Percentiles rank a stretch among this genome's conserved stretches.
Conservation (phyloP, 2,888 invertebrate species). For the Philereme vetulata region DNA sequence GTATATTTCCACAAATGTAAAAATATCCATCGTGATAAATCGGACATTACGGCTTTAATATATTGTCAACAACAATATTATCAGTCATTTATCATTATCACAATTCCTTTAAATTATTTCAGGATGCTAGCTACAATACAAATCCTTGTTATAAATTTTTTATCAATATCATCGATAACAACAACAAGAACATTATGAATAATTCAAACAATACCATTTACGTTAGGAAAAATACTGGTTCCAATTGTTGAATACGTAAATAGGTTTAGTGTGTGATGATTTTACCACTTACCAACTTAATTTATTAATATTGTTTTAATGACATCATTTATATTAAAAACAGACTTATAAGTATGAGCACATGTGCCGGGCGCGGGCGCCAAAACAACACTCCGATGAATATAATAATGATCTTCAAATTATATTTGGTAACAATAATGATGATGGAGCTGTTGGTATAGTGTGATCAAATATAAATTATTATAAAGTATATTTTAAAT, state of each 20-base stretch:
- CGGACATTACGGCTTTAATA: background rate
- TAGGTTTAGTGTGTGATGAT: conserved; percentile 31
- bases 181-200: conserved; percentile 39
- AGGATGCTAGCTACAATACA: background rate
- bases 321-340: conserved; percentile 57
- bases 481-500: conserved; percentile 17
- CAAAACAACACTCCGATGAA: conserved; percentile 40
- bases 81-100: conserved; percentile 6
- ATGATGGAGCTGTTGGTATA: conserved; percentile 43
- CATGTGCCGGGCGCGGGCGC: conserved; percentile 22
- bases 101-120: conserved; percentile 8
- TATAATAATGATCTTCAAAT: conserved; percentile 40
- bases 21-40: conserved; percentile 9
- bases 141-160: conserved; percentile 12
- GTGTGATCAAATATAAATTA: conserved; percentile 28
- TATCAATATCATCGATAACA: conserved; percentile 32
- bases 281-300: conserved; percentile 27
- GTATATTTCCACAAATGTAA: conserved; percentile 23
- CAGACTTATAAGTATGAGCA: conserved; percentile 27
- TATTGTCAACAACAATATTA: conserved; percentile 8
- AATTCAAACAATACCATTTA: conserved; percentile 42
- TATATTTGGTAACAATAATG: conserved; percentile 36
- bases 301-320: conserved; percentile 45
- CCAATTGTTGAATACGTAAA: conserved; percentile 47
- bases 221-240: conserved; percentile 54